Base-by-base conservation (phyloP, 2,888 invertebrate genomes). In the Aleiodes leptofemur region DNA sequence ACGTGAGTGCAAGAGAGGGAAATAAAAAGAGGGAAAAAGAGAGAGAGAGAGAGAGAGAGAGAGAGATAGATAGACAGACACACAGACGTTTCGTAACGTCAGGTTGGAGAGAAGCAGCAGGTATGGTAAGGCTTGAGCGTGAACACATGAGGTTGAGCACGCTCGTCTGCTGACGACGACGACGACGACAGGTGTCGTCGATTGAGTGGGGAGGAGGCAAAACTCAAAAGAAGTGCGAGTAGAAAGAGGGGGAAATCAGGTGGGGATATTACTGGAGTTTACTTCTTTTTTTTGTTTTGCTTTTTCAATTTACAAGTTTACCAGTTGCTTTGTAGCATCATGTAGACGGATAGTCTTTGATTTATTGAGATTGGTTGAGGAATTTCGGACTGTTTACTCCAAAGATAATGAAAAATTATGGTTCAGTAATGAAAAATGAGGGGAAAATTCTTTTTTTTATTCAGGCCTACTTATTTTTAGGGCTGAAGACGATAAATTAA, bases 131-230 rank as follows among this genome's bases (percentile, higher is more conserved):
- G 68, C 11, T 43, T 9, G 43, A 43, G 43, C 14, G 68, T 31
- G 59, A 70, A 76, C 68, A 59, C 69, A 79, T 74, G 76, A 78
- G 76, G 80, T 72, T 72, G 34, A 77, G 72, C 76, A 76, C 77
- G 77, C 73, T 76, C 76, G 74, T 79, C 77, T 69, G 69, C 16
- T 72, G 55, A 76, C 71, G 78, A 72, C 78, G 77, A 77, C 76
- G 77, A 77, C 74, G 72, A 73, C 75, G 80, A 78, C 80, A 79
- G 79, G 80, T 80, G 80, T 78, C 77, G 78, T 77, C 53, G 69
- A 66, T 57, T 73, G 16, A 72, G 77, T 75, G 79, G 77, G 73
- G 77, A 55, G 53, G 38, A 55, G 53, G 38, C 6, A 34, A 34
- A 34, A 50, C 31, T 31, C 9, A 64, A 64, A 38, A 16, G 29